Conservation (phyloP, 2,888 invertebrate genomes). For the Thecocarcelia acutangulata region DNA sequence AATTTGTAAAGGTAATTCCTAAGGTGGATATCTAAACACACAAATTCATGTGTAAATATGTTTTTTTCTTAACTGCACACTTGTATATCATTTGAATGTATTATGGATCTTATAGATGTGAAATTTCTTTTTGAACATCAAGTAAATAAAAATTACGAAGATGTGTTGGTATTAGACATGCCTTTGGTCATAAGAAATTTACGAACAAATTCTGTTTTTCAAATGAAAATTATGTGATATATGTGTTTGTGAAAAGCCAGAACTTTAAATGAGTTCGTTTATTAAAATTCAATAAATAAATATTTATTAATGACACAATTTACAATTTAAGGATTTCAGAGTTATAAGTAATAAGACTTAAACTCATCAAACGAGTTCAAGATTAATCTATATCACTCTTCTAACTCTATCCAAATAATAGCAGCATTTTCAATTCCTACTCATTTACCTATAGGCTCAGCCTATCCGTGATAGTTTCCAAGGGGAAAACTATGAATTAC, state of each 20-base stretch:
- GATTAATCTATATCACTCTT: no score
- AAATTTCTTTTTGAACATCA: conserved; percentile 9
- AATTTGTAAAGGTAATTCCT: conserved; percentile 80
- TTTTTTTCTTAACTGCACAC: conserved; percentile 37
- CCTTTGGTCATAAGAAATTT: neutral
- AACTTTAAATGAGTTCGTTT: conserved; percentile 24
- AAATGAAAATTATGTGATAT: neutral
- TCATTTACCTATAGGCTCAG: no score
- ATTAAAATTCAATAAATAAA: neutral
- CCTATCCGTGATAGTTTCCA: no score
- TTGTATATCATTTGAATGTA: conserved; percentile 22
- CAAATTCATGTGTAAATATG: conserved; percentile 62
- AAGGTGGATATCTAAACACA: conserved; percentile 75
- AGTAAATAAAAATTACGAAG: conserved; percentile 61
- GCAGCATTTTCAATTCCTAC: no score
- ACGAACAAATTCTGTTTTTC: no score
- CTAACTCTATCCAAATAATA: no score
- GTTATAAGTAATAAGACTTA: no score
- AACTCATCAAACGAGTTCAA: no score
- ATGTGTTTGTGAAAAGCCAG: conserved; percentile 23
- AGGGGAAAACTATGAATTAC: no score
- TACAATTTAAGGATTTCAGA: no score
- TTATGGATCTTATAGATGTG: neutral
- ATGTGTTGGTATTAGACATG: conserved; percentile 32
- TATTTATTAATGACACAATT: no score